Base-by-base conservation (phyloP, 2,113 vertebrate genomes). In the Paralichthys olivaceus region DNA sequence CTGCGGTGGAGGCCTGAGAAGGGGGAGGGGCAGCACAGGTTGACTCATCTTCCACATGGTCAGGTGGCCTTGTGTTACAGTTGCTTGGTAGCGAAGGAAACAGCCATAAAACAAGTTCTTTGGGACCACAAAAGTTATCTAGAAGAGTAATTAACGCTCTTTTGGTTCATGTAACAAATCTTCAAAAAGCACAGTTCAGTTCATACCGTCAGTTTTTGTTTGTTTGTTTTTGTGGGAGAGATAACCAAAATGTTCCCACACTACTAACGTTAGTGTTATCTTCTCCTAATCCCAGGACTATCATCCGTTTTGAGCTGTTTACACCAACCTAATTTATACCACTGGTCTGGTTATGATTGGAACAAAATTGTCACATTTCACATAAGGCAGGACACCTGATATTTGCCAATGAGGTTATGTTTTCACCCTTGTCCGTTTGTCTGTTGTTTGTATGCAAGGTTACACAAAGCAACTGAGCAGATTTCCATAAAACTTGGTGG, bases 1-100 rank as follows among this genome's bases (percentile, higher is more conserved):
- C 82, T 56, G 32, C 5, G 14, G 62, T 57, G 77, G 56, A 83
- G 79, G 63, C 54, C 77, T 32, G 23, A 13, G 26, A 29, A 5
- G 29, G 29, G 29, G 19, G 4, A 49, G 34, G 72, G 34, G 17
- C 8, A 19, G n/a, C 25, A 54, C 57, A 45, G 57, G 53, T 61
- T 14, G 1, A 70, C 69, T 74, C 43, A 54, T 71, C 62, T 29
- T 61, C 47, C 28, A 1, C 28, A 23, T 40, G 7, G 47, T 1
- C 28, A 55, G 65, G 55, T 69, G 71, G 59, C 25, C 25, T 54
- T 57, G 51, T 37, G 47, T 68, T 58, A 66, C 34, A 67, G 20
- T 28, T 78, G 60, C 26, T 62, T 37, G n/a, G 57, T 20, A 19
- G 58, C 34, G 13, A 8, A 56, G 37, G 8, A 54, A 77, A 71